Conservation (phyloP, 2,113 vertebrate species). For the Spea multiplicata region DNA sequence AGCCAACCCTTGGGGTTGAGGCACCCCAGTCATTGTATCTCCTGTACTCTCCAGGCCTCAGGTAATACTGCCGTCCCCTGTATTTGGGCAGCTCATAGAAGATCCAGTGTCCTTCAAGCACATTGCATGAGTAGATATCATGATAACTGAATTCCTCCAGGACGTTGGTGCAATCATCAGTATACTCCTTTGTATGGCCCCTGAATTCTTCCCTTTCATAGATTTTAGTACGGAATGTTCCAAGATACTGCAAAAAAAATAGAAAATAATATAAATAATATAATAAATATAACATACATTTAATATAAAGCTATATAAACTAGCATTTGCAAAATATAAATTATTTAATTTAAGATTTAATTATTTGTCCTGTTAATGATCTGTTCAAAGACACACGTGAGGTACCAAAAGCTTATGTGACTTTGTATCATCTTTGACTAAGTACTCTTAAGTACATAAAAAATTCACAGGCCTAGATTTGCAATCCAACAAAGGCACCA, state of each 20-base stretch:
- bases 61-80: constrained; percentile 84
- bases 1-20: constrained; percentile 11
- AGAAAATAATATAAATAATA: no score
- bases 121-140: constrained; percentile 85
- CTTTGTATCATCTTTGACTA: no score
- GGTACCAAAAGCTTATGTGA: no score
- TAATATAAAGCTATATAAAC: no score
- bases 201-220: constrained; percentile 87
- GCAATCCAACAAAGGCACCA: no score
- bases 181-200: constrained; percentile 80
- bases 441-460: no score
- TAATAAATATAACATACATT: no score
- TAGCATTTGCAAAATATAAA: no score
- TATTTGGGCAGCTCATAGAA: constrained; percentile 91
- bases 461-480: no score
- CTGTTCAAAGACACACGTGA: no score
- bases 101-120: constrained; percentile 86
- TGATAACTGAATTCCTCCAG: constrained; percentile 79
- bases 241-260: constrained; percentile 6
- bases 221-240: constrained; percentile 79
- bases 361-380: no score
- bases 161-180: constrained; percentile 84
- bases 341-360: no score
- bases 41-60: constrained; percentile 77
- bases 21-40: constrained; percentile 34